phyloP scores from a whole-genome alignment of 1,140 invertebrate species.

The Sminthurides bifidus region DNA sequence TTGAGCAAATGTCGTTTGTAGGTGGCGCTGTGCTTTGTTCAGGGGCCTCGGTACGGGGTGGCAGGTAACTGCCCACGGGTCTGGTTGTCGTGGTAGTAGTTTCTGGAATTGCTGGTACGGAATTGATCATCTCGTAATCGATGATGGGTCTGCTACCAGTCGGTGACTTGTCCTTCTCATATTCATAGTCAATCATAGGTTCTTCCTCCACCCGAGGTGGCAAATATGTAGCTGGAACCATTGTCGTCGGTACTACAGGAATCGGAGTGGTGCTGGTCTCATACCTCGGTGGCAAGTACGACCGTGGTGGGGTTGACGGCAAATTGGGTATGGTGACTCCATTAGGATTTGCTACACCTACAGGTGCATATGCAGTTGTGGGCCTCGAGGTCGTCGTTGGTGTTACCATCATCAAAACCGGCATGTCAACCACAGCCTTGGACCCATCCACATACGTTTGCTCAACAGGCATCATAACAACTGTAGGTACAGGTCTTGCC shows the following conservation, averaged over 20 bases:
- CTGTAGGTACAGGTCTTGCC: neutral
- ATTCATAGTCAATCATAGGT: neutral
- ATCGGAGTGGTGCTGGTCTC: neutral
- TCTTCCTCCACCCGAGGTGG: constrained; percentile 1
- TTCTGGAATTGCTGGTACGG: neutral
- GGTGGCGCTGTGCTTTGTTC: no score
- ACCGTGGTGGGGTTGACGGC: neutral
- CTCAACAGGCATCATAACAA: constrained; percentile 21
- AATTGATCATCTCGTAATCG: neutral
- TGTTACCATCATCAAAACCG: constrained; percentile 17
- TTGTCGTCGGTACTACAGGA: neutral
- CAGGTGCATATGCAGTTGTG: neutral
- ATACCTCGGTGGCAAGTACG: constrained; percentile 12
- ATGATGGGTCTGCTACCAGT: neutral
- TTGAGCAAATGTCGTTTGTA: neutral
- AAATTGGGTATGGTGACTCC: constrained; percentile 2
- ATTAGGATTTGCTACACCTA: neutral
- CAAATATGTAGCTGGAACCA: neutral
- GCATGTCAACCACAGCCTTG: constrained; percentile 14
- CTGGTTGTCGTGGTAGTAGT: neutral
- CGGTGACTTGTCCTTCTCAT: neutral
- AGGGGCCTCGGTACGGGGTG: neutral
- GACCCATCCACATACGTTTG: constrained; percentile 24
- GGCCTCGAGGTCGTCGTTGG: neutral
- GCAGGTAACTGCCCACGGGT: neutral